Base-by-base conservation (phyloP, 1,140 invertebrate species). In the Drosophila grimshawi region DNA sequence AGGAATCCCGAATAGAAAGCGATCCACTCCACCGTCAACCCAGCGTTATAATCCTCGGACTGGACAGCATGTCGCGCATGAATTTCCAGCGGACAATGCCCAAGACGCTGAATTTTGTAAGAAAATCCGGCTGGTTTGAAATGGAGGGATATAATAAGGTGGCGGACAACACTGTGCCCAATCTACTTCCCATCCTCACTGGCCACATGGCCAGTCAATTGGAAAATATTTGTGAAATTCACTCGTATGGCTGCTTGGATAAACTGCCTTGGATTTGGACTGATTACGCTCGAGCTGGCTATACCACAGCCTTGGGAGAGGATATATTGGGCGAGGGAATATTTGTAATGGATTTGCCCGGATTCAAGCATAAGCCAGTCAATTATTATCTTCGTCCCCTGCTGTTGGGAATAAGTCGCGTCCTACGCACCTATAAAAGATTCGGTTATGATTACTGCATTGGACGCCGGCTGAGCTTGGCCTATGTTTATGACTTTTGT, bases 321-420 rank as follows among this genome's bases (percentile, higher is more conserved):
- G 97, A 98, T 89, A 92, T 93, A 4, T 93, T 94, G 0, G 89
- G 92, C 5, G 95, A 96, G 32, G 95, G 95, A 1, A 95, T 96
- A 2, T 98, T 97, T 81, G 96, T 97, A 92, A 97, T 96, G 89
- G 80, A 94, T 2, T 95, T 95, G 81, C 91, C 93, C 19, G 97
- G 97, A 0, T 98, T 98, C 89, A 91, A 94, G 1, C 93, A 95
- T 27, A 94, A 94, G 19, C 96, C 97, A 0, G 96, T 96, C 0
- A 96, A 98, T 92, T 97, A 96, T 83, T 97, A 97, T 74, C 93
- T 96, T 8, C 93, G 96, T n/a, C 95, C 96, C 0, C 96, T 96
- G 78, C 94, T 96, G 75, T 73, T 95, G 60, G 94, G 94, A 3
- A 94, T 95, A 30, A 94, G 94, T 33, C 76, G 53, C 0, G 37